Evolutionary conservation across 2,113 vertebrate genomes (phyloP).

Genomic region (Gallinago paraguaiae): DNA sequence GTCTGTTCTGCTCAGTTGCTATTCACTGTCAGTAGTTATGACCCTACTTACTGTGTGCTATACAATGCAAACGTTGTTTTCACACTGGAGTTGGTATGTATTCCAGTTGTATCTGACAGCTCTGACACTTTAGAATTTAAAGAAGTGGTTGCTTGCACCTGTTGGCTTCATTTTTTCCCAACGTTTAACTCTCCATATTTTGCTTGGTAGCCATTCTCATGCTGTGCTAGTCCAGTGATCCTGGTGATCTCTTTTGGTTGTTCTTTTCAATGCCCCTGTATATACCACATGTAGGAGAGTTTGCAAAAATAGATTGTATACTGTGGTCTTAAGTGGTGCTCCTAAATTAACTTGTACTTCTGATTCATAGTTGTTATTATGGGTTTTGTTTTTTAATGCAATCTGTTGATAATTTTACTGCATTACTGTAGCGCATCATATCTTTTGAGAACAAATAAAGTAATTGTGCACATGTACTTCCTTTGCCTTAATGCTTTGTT

Average conservation of each 20-base stretch:
- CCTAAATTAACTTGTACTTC: not conserved
- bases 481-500: not conserved
- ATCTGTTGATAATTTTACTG: not conserved
- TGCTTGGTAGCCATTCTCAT: not conserved
- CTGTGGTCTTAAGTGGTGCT: not conserved
- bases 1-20: not conserved
- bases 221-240: not conserved
- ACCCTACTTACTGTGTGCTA: not conserved
- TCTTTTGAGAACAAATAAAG: not conserved
- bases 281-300: not conserved
- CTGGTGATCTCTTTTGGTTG: not conserved
- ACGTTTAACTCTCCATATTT: not conserved
- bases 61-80: not conserved
- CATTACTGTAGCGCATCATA: not conserved
- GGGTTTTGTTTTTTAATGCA: not conserved
- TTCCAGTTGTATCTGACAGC: not conserved
- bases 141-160: not conserved
- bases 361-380: not conserved
- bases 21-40: not conserved
- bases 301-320: not conserved
- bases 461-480: not conserved
- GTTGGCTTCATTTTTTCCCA: not conserved
- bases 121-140: not conserved
- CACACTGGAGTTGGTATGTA: not conserved
- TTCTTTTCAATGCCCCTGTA: not conserved